phyloP scores from a whole-genome alignment of 2,797 vertebrate species.

The Tapirus indicus region DNA sequence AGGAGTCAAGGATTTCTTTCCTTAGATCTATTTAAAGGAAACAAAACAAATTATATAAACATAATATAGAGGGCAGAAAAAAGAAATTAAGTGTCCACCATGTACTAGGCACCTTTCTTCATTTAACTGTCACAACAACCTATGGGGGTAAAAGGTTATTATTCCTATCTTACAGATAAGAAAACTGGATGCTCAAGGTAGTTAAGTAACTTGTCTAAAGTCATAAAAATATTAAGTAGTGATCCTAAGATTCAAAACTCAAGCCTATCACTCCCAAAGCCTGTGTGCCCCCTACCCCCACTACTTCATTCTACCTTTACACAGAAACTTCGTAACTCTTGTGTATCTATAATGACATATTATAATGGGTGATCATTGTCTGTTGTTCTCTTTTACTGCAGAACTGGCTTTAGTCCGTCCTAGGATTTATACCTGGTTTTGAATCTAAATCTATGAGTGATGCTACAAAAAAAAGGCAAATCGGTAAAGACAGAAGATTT shows the following conservation, averaged over 20 bases:
- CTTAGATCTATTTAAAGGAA: constrained; percentile 15
- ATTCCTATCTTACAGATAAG: background rate
- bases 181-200: background rate
- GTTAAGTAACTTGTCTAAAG: background rate
- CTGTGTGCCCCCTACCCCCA: no score
- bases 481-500: background rate
- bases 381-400: background rate
- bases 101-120: background rate
- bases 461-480: background rate
- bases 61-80: background rate
- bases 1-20: background rate
- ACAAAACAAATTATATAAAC: constrained; percentile 4
- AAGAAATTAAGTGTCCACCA: background rate
- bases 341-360: background rate
- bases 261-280: background rate
- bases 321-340: background rate
- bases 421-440: background rate
- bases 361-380: background rate
- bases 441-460: background rate
- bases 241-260: background rate
- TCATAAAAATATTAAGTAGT: background rate
- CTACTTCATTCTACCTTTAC: background rate
- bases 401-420: background rate
- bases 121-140: background rate
- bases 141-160: background rate